Base-by-base conservation (phyloP, 1,140 invertebrate genomes). In the Drosophila pandora region DNA sequence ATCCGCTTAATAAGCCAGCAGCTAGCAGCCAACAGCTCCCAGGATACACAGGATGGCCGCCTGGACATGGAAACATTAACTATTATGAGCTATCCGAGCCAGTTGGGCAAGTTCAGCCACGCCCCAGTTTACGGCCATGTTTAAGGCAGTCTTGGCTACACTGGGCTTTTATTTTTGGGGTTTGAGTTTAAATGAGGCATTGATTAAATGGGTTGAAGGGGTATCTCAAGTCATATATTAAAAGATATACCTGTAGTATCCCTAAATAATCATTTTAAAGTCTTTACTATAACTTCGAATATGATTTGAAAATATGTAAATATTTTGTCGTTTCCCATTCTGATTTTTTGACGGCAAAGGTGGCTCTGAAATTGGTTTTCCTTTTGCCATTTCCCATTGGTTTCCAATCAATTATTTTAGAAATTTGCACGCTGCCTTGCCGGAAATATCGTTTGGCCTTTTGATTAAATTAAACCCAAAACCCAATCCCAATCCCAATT, bases 401-500 rank as follows among this genome's bases (percentile, higher is more conserved):
- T 65, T 48, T n/a, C 60, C 8, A 32, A 23, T 49, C 34, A 23
- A 23, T 32, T 43, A 45, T 22, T 41, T 28, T 53, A 34, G 30
- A 43, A 64, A 50, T 30, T 62, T 25, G 23, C 45, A 28, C 21
- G 34, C 28, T 32, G 37, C 37, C 34, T 53, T 59, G 17, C 34
- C 13, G n/a, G 12, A 41, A 41, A 43, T 43, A 65, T 54, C 41
- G 64, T 12, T 69, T 63, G 67, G 58, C 52, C 70, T 49, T 73
- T 58, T 85, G 81, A 87, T 87, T 70, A 60, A 87, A 75, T 73
- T 53, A 75, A 78, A 77, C 54, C 70, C 63, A 37, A 34, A 3
- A 2, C 32, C 32, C 32, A 74, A 63, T 63, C 56, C 60, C 12
- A 41, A 21, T 43, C 57, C 63, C 63, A 47, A 12, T 9, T 8